Percentiles rank a stretch among this genome's conserved stretches.
phyloP scores from a whole-genome alignment of 2,888 invertebrate genomes.

The Chloroclysta siterata region DNA sequence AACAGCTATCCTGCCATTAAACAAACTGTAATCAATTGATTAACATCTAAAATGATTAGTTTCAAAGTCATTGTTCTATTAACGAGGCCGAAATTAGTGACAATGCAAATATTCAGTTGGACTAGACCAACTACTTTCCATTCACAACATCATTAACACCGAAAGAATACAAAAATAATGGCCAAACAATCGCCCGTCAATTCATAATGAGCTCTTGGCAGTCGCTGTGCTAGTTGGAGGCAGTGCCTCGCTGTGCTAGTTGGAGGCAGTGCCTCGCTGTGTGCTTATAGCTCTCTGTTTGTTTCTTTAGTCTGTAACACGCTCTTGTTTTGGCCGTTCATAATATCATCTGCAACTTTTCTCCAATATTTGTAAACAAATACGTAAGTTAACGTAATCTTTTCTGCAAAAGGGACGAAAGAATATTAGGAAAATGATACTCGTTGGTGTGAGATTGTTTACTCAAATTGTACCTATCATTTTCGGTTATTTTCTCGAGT shows the following conservation, averaged over 20 bases:
- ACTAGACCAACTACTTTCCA: neutral
- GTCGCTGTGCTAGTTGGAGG: neutral
- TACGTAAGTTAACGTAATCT: neutral
- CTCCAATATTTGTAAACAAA: neutral
- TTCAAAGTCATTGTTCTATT: neutral
- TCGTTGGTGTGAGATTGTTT: too few species aligned
- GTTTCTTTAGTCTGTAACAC: neutral
- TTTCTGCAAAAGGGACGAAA: neutral
- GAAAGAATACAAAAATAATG: slow-evolving; percentile 11
- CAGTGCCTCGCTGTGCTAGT: too few species aligned
- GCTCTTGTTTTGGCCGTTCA: neutral
- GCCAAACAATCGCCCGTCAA: slow-evolving; percentile 3
- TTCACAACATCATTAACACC: slow-evolving; percentile 9
- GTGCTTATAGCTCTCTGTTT: neutral
- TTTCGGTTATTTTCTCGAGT: too few species aligned
- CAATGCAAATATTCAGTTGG: neutral
- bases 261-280: neutral
- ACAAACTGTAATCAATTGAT: neutral
- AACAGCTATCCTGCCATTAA: neutral
- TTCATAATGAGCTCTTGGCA: slow-evolving; percentile 3
- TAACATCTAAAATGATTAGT: neutral
- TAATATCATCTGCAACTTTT: neutral
- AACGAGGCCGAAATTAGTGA: slow-evolving; percentile 2
- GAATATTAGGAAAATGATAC: neutral
- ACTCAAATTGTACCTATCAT: too few species aligned